Evolutionary conservation across 1,140 invertebrate genomes (phyloP).

Genomic region (Bombus soroeensis): DNA sequence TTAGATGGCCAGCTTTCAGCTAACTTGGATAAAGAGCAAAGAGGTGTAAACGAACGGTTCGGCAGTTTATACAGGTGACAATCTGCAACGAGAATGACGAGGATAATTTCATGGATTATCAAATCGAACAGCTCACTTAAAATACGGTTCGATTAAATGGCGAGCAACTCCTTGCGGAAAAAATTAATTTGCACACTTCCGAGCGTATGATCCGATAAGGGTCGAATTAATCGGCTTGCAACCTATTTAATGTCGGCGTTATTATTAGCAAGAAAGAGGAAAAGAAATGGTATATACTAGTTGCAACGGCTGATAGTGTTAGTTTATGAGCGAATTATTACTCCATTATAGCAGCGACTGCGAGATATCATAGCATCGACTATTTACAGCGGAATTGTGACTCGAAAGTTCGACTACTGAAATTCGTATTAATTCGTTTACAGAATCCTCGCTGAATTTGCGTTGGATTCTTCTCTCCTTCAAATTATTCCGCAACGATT

Average conservation of each 20-base stretch:
- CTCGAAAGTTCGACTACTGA: neutral
- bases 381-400: neutral
- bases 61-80: neutral
- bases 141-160: neutral
- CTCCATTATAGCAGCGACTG: neutral
- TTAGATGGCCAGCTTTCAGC: neutral
- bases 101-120: neutral
- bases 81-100: neutral
- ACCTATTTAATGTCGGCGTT: slow-evolving; percentile 17
- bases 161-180: slow-evolving; percentile 6
- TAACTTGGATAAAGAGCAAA: neutral
- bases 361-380: neutral
- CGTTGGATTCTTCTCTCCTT: neutral
- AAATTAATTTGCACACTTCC: slow-evolving; percentile 38
- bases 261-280: slow-evolving; percentile 17
- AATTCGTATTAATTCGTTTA: neutral
- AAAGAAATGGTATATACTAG: neutral
- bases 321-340: neutral
- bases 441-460: neutral
- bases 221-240: slow-evolving; percentile 26
- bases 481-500: neutral
- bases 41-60: neutral
- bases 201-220: slow-evolving; percentile 30
- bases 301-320: neutral
- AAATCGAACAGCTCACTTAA: neutral